Percentiles rank a stretch among this genome's conserved stretches.
Evolutionary conservation across 64 coral and sea anemone species (phyloP).

Genomic region (Stylophora pistillata): DNA sequence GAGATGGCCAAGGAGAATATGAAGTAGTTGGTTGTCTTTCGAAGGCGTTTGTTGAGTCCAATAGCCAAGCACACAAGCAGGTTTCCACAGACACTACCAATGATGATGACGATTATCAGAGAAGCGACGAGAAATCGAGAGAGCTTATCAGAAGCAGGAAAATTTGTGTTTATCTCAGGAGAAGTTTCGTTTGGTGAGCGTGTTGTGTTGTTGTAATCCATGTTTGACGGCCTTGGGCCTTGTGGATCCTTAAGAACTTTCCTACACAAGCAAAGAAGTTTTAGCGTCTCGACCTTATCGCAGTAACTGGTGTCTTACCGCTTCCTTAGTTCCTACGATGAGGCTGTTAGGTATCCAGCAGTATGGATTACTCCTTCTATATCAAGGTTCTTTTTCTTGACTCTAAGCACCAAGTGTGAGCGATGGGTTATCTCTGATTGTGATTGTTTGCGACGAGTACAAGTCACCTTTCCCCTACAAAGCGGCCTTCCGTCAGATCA

Average conservation of each 20-base stretch:
- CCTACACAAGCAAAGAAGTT: neutral
- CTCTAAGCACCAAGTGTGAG: neutral
- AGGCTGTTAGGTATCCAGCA: neutral
- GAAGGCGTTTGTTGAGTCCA: constrained; percentile 70
- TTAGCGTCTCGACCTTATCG: neutral
- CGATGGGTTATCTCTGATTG: constrained; percentile 11
- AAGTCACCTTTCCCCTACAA: constrained; percentile 7
- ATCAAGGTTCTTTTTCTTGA: neutral
- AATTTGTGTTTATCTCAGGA: neutral
- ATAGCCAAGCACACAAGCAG: constrained; percentile 81
- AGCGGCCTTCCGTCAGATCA: neutral
- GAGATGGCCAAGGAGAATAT: constrained; percentile 85
- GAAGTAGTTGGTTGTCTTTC: constrained; percentile 73
- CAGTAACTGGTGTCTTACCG: neutral
- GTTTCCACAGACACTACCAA: constrained; percentile 67
- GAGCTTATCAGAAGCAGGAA: neutral
- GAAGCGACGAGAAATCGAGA: constrained; percentile 2
- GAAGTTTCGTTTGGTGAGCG: neutral
- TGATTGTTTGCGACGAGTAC: constrained; percentile 3
- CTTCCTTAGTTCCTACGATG: neutral
- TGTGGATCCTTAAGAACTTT: neutral
- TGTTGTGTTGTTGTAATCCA: constrained; percentile 19
- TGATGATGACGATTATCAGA: constrained; percentile 48
- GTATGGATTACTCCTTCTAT: neutral
- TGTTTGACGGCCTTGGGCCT: neutral